phyloP scores from a whole-genome alignment of 2,888 invertebrate genomes.

The Neoitamus cyanurus region DNA sequence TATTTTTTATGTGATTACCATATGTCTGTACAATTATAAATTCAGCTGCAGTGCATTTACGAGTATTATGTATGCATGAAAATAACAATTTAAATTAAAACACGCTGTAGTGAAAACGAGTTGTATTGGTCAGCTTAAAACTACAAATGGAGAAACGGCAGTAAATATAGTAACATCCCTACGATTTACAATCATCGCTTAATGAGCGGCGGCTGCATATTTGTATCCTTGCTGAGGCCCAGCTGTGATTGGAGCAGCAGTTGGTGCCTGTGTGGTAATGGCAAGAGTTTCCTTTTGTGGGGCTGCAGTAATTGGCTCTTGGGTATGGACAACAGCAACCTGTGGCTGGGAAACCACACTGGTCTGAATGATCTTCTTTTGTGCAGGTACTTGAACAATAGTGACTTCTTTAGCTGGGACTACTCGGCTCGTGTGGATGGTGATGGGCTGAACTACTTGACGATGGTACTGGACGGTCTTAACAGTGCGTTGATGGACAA shows the following conservation, averaged over 20 bases:
- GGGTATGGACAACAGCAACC: not conserved
- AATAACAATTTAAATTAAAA: not conserved
- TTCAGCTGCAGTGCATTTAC: no score
- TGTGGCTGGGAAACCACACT: not conserved
- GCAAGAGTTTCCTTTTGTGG: not conserved
- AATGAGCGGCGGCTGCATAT: not conserved
- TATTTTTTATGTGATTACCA: no score
- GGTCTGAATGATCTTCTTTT: constrained; percentile 12
- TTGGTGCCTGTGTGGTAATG: not conserved
- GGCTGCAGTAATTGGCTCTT: not conserved
- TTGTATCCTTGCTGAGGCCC: not conserved
- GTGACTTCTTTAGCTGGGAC: constrained; percentile 4
- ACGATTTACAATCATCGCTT: not conserved
- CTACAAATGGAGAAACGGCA: not conserved
- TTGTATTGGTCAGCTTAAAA: not conserved
- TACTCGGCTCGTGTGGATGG: not conserved
- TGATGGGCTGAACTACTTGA: not conserved
- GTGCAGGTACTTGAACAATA: not conserved
- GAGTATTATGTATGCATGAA: no score
- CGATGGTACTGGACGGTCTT: constrained; percentile 29
- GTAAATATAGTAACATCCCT: not conserved
- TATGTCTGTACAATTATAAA: no score
- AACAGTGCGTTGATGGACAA: not conserved
- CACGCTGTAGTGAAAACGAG: not conserved
- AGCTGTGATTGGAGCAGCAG: not conserved